Percentiles rank a stretch among this genome's conserved stretches.
Evolutionary conservation across 92 coral and sea anemone genomes (phyloP).

Genomic region (Bergia sp.): DNA sequence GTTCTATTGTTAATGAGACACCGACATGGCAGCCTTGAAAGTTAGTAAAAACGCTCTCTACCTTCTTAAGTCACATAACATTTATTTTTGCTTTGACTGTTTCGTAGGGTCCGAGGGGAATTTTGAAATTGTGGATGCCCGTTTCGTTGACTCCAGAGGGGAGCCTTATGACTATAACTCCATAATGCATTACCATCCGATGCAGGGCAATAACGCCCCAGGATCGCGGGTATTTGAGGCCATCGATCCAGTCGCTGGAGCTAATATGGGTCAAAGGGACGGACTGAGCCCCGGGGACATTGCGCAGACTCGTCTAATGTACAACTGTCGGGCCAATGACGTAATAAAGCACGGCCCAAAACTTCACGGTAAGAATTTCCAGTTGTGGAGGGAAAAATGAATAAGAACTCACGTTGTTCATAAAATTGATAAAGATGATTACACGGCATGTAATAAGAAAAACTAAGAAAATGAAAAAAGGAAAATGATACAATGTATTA

Average conservation of each 20-base stretch:
- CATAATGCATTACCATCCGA: constrained; percentile 16
- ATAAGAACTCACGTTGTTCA: no score
- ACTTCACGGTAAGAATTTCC: background rate
- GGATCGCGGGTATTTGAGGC: constrained; percentile 9
- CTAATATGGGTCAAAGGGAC: constrained; percentile 25
- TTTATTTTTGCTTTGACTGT: background rate
- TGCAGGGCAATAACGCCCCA: constrained; percentile 9
- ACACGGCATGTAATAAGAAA: no score
- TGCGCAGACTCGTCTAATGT: constrained; percentile 28
- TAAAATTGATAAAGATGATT: no score
- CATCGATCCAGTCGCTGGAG: constrained; percentile 23
- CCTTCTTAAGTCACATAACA: no score
- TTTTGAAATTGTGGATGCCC: constrained; percentile 8
- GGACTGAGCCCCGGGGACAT: constrained; percentile 32
- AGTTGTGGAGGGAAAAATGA: no score
- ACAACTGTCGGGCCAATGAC: constrained; percentile 18
- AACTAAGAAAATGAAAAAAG: background rate
- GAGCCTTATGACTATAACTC: constrained; percentile 11
- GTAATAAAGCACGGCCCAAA: background rate
- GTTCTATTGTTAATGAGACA: no score
- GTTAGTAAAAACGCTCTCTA: no score
- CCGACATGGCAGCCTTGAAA: no score
- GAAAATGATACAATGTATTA: no score
- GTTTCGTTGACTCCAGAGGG: constrained; percentile 7
- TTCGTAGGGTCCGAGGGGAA: constrained; percentile 1